Percentiles rank a stretch among this genome's conserved stretches.
phyloP scores from a whole-genome alignment of 2,888 invertebrate species.

The Ellobium chinense region DNA sequence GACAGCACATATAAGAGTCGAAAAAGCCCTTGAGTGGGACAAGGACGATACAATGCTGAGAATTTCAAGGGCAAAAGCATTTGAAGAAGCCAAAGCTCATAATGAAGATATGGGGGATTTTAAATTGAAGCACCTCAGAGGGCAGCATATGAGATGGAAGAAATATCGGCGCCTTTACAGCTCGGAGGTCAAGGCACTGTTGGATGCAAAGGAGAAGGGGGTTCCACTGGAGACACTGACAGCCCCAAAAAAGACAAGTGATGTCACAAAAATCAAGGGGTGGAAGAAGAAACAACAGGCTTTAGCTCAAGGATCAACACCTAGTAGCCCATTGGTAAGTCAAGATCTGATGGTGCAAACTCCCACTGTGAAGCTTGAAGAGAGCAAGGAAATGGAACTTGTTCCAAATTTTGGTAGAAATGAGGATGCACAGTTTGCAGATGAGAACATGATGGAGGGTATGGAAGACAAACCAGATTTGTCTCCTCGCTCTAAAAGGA shows the following conservation, averaged over 20 bases:
- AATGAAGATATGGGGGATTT: conserved; percentile 56
- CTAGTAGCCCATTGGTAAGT: conserved; percentile 26
- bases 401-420: conserved; percentile 4
- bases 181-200: conserved; percentile 53
- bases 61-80: conserved; percentile 56
- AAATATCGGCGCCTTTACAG: conserved; percentile 66
- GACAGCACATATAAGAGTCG: conserved; percentile 66
- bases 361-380: conserved; percentile 44
- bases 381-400: conserved; percentile 62
- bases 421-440: neutral
- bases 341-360: conserved; percentile 63
- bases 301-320: neutral
- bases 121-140: conserved; percentile 62
- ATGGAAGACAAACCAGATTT: conserved; percentile 4
- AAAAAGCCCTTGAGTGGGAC: conserved; percentile 61
- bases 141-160: conserved; percentile 66
- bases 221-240: neutral
- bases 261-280: conserved; percentile 71
- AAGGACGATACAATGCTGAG: conserved; percentile 57
- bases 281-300: conserved; percentile 67
- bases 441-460: conserved; percentile 33
- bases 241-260: conserved; percentile 59
- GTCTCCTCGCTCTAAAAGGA: conserved; percentile 12
- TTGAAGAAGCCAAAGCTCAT: conserved; percentile 55
- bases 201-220: conserved; percentile 31